Conservation (phyloP, 2,113 vertebrate species). For the Noturus placidus region DNA sequence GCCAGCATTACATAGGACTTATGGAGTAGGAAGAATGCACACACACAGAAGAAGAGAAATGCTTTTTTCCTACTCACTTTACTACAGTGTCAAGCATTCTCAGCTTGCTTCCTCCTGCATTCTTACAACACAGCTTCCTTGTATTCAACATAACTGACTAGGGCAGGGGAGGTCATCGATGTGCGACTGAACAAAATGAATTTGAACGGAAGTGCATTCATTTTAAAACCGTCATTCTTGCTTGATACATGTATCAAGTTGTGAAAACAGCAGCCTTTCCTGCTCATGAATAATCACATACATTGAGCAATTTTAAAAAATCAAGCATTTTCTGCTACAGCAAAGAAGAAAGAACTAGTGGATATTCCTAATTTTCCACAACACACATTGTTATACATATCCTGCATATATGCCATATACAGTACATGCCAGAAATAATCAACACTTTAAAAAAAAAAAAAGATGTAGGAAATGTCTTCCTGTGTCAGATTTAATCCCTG, state of each 20-base stretch:
- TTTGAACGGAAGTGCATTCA: background rate
- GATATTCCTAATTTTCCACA: background rate
- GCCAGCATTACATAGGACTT: slow-evolving; percentile 20
- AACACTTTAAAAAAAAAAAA: background rate
- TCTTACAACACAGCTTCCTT: slow-evolving; percentile 32
- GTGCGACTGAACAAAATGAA: background rate
- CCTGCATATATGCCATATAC: background rate
- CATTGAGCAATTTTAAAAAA: background rate
- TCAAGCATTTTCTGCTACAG: background rate
- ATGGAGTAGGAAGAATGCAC: slow-evolving; percentile 51
- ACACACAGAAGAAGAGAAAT: slow-evolving; percentile 48
- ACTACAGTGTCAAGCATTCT: slow-evolving; percentile 57
- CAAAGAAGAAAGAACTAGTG: background rate
- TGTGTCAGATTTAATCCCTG: slow-evolving; percentile 41
- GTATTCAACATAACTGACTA: slow-evolving; percentile 37
- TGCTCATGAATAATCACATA: background rate
- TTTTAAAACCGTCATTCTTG: background rate
- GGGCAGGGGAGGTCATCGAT: slow-evolving; percentile 3
- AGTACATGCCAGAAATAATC: background rate
- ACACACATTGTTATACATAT: background rate
- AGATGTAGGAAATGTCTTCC: slow-evolving; percentile 23
- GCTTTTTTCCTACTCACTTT: slow-evolving; percentile 59
- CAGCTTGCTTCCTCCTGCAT: slow-evolving; percentile 43
- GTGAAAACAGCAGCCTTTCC: background rate
- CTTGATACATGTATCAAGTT: background rate